A percentile compares a stretch with the other conserved stretches of the same genome.
Conservation (phyloP, 2,888 invertebrate species). For the Rhamnusium bicolor region DNA sequence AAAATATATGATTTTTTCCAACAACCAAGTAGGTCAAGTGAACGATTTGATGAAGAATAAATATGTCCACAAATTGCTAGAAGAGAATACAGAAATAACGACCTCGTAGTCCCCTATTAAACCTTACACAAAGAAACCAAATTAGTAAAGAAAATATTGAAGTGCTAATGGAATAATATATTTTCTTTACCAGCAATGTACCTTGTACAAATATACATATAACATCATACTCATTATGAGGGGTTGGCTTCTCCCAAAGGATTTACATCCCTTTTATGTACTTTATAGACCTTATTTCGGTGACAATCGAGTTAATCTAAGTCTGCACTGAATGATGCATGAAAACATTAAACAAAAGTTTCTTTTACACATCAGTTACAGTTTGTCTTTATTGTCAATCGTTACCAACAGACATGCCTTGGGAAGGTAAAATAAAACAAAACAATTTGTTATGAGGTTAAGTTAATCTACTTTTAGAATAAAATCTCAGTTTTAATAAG, state of each 20-base stretch:
- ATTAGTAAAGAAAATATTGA: conserved; percentile 27
- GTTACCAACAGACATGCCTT: background rate
- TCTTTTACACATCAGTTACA: background rate
- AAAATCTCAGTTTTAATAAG: no score
- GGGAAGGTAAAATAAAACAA: background rate
- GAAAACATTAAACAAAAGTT: conserved; percentile 19
- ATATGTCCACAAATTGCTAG: background rate
- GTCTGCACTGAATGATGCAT: conserved; percentile 13
- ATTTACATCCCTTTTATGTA: conserved; percentile 32
- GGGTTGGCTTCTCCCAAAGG: conserved; percentile 26
- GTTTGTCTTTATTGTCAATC: background rate
- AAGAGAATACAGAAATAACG: background rate
- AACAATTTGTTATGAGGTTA: no score
- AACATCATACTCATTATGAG: conserved; percentile 27
- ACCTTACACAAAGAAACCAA: background rate
- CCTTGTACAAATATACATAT: conserved; percentile 6
- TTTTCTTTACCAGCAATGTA: conserved; percentile 11
- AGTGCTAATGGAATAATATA: conserved; percentile 34
- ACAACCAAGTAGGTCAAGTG: no score
- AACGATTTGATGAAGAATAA: background rate
- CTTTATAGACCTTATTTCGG: background rate
- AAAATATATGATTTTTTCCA: no score
- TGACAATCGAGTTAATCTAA: conserved; percentile 30
- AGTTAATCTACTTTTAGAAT: no score
- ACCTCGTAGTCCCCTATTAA: background rate